Base-by-base conservation (phyloP, 2,888 invertebrate genomes). In the Acleris cristana region DNA sequence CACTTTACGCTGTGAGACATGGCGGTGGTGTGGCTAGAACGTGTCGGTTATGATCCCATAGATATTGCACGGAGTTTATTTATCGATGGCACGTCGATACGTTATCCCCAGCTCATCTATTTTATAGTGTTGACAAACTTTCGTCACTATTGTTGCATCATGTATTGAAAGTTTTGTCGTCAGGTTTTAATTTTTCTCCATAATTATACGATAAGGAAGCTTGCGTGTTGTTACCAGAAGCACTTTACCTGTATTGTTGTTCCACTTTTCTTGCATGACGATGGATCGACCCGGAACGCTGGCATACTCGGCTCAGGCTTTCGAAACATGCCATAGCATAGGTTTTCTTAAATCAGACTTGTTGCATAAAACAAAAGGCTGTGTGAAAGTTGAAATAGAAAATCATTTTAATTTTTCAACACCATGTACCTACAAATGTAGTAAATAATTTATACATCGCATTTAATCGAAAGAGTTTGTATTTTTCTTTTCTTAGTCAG, bases 181-280 rank as follows among this genome's bases (percentile, higher is more conserved):
- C 2, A 18, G 0, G 8, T 18, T 18, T 48, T 18, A 8, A 18
- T n/a, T 18, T 14, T n/a, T n/a, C 8, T 48, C 18, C 18, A 18
- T 18, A 16, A 48, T 16, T 48, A 4, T 16, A 48, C n/a, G n/a
- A 48, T 48, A 45, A n/a, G 45, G 18, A 48, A 48, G 40, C 48
- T 48, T 48, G 48, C 48, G 16, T 48, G 67, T 65, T 66, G 67
- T 65, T 66, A 55, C 65, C 52, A 65, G 67, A 66, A 71, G 74
- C 73, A 75, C 74, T 77, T 75, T 76, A 77, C 74, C 74, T 74
- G 73, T 74, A 53, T 12, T 30, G 23, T 52, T 52, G 18, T 74
- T 26, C 71, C 77, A 81, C 82, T 82, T 80, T 78, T 82, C 78
- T 84, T 81, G 82, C 83, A 84, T 83, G 82, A 78, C 74, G 76